Evolutionary conservation across 53 echinoderm and acorn worm genomes (phyloP).

Genomic region (Stichopus horrens): DNA sequence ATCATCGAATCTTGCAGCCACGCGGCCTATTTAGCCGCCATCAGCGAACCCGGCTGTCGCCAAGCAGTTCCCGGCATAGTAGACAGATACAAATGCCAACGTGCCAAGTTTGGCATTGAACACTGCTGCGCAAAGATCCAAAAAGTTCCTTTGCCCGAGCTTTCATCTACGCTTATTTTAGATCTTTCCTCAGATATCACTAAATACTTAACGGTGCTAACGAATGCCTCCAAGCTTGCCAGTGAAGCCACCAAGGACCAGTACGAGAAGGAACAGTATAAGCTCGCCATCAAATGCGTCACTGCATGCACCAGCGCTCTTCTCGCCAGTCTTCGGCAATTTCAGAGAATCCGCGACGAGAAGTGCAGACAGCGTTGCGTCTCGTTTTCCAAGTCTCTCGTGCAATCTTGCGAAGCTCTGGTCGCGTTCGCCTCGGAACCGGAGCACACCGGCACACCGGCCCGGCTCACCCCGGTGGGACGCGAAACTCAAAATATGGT

Average conservation of each 20-base stretch:
- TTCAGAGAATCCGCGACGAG: conserved; percentile 82
- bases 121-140: conserved; percentile 85
- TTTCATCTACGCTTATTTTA: conserved; percentile 77
- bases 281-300: conserved; percentile 86
- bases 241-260: conserved; percentile 93
- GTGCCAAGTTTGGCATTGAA: conserved; percentile 88
- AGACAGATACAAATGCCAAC: conserved; percentile 86
- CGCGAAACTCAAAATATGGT: conserved; percentile 81
- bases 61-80: conserved; percentile 92
- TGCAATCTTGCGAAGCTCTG: conserved; percentile 91
- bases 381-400: conserved; percentile 85
- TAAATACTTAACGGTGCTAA: conserved; percentile 74
- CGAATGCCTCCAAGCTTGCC: conserved; percentile 90
- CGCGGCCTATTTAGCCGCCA: conserved; percentile 90
- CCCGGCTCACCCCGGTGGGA: conserved; percentile 71
- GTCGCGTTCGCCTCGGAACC: conserved; percentile 94
- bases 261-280: conserved; percentile 94
- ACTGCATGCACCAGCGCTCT: conserved; percentile 88
- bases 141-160: conserved; percentile 74
- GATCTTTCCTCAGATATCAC: conserved; percentile 86
- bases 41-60: conserved; percentile 78
- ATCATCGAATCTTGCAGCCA: conserved; percentile 93
- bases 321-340: conserved; percentile 73
- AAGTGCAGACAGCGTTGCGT: conserved; percentile 74
- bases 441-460: conserved; percentile 81